A percentile compares a stretch with the other conserved stretches of the same genome.
phyloP scores from a whole-genome alignment of 2,888 invertebrate species.

The Pristionchus exspectatus region DNA sequence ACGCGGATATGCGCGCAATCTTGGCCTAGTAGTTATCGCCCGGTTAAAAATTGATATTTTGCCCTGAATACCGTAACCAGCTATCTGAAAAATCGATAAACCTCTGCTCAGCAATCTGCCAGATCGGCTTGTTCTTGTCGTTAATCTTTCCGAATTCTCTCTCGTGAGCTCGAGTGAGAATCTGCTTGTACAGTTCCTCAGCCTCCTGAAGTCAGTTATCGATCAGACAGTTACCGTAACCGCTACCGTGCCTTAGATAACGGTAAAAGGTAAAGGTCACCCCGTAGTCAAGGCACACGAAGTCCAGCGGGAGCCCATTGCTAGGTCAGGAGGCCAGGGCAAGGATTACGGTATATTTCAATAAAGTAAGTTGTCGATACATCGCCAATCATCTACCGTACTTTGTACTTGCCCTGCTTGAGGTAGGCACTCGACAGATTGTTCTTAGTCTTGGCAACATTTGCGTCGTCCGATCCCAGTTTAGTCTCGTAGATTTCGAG shows the following conservation, averaged over 20 bases:
- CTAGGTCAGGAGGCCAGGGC: too few relatives aligned
- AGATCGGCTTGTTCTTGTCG: conserved; percentile 88
- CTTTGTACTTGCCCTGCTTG: conserved; percentile 95
- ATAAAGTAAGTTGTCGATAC: background rate
- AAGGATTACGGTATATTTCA: background rate
- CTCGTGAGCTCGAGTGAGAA: conserved; percentile 94
- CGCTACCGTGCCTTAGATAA: background rate
- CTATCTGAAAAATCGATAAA: background rate
- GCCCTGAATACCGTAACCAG: too few relatives aligned
- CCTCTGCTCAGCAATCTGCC: conserved; percentile 56
- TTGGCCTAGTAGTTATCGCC: too few relatives aligned
- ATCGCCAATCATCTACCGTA: background rate
- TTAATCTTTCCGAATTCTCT: conserved; percentile 88
- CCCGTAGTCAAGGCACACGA: too few relatives aligned
- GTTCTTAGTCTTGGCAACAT: conserved; percentile 99
- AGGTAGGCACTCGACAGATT: conserved; percentile 98
- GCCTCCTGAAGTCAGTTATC: conserved; percentile 84
- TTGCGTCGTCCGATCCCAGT: conserved; percentile 96
- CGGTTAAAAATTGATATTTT: too few relatives aligned
- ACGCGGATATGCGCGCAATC: too few relatives aligned
- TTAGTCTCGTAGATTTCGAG: conserved; percentile 97
- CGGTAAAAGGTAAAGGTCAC: background rate
- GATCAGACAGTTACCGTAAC: background rate
- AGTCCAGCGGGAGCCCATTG: too few relatives aligned
- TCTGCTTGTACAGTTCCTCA: conserved; percentile 94